Conservation (phyloP, 2,888 invertebrate species). For the Eupithecia subfuscata region DNA sequence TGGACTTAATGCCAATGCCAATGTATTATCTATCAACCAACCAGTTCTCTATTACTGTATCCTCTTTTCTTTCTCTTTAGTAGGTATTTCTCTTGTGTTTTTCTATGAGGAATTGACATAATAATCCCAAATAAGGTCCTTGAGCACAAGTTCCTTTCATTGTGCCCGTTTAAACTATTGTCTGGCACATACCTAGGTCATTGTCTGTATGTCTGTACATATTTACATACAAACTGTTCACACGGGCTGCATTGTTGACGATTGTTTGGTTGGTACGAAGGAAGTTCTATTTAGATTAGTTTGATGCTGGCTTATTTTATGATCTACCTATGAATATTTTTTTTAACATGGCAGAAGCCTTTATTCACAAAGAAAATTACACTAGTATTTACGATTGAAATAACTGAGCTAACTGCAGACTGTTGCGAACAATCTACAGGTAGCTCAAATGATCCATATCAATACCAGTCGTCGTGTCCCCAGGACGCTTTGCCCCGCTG, state of each 20-base stretch:
- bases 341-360: too few species aligned
- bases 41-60: neutral
- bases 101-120: neutral
- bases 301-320: neutral
- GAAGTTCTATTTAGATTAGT: conserved; percentile 10
- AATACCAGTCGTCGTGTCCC: too few species aligned
- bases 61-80: neutral
- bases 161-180: conserved; percentile 61
- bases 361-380: too few species aligned
- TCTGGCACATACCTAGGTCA: conserved; percentile 57
- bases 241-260: conserved; percentile 38
- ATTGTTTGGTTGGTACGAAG: conserved; percentile 17
- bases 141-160: conserved; percentile 34
- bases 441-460: too few species aligned
- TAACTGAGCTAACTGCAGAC: too few species aligned
- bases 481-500: too few species aligned
- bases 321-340: neutral
- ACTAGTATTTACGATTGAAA: too few species aligned
- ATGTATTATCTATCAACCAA: neutral
- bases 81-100: neutral
- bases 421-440: too few species aligned
- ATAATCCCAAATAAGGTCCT: conserved; percentile 8
- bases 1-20: neutral
- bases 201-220: conserved; percentile 55
- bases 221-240: conserved; percentile 68